Conservation (phyloP, 2,888 invertebrate genomes). For the Neelides folsomi region DNA sequence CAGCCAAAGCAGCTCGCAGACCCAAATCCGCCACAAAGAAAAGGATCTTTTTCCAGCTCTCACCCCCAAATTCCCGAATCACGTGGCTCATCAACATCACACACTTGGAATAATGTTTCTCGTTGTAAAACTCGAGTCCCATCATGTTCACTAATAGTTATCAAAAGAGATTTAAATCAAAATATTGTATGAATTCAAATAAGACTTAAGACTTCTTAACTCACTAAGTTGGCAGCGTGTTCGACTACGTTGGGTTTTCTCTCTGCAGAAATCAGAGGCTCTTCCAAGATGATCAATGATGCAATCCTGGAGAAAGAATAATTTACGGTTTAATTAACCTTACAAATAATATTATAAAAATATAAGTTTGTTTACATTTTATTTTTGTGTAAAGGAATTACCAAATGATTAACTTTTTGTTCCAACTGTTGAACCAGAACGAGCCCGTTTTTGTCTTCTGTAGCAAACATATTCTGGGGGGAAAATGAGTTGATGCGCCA, state of each 20-base stretch:
- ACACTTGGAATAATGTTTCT: slow-evolving; percentile 22
- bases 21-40: slow-evolving; percentile 24
- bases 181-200: background rate
- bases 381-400: slow-evolving; percentile 16
- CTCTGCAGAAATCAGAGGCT: slow-evolving; percentile 32
- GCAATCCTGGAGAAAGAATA: slow-evolving; percentile 9
- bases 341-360: no score
- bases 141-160: slow-evolving; percentile 27
- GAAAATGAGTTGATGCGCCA: slow-evolving; percentile 24
- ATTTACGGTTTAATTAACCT: no score
- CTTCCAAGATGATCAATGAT: slow-evolving; percentile 26
- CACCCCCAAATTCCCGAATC: slow-evolving; percentile 26
- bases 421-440: slow-evolving; percentile 19
- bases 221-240: slow-evolving; percentile 30
- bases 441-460: slow-evolving; percentile 17
- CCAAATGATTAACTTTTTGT: slow-evolving; percentile 20
- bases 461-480: slow-evolving; percentile 13
- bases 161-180: background rate
- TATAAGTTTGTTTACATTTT: no score
- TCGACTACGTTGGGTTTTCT: slow-evolving; percentile 15
- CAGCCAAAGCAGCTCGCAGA: slow-evolving; percentile 20
- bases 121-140: slow-evolving; percentile 26
- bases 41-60: slow-evolving; percentile 22
- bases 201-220: background rate
- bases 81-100: slow-evolving; percentile 31